These are phyloP conservation scores for Sitodiplosis mosellana DNA, from an alignment of 1,140 invertebrate genomes.

Conservation along the genomic window DNA sequence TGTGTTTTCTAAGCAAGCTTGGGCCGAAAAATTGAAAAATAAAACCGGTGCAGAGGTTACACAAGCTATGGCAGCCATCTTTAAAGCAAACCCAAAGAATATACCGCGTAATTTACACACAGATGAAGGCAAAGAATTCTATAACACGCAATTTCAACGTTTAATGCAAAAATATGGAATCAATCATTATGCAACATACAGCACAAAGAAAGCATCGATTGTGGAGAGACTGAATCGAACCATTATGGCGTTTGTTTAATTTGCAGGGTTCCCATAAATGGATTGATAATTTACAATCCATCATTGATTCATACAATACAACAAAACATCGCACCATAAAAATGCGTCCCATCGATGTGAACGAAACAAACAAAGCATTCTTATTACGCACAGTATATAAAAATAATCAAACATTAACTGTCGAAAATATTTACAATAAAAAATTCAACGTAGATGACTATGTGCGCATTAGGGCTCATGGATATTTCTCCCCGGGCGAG, in stretches of 20 bases:
- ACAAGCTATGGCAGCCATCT: conserved; percentile 15
- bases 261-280: conserved; percentile 23
- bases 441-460: conserved; percentile 15
- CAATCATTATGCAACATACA: conserved; percentile 26
- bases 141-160: conserved; percentile 13
- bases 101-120: conserved; percentile 18
- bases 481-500: too few relatives aligned
- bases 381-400: conserved; percentile 10
- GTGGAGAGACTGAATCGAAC: conserved; percentile 28
- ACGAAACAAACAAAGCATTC: conserved; percentile 11
- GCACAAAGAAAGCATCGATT: conserved; percentile 26
- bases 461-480: too few relatives aligned
- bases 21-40: conserved; percentile 25
- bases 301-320: conserved; percentile 26
- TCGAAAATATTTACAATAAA: too few relatives aligned
- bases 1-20: conserved; percentile 27
- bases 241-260: conserved; percentile 27
- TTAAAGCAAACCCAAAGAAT: conserved; percentile 7
- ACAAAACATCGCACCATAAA: conserved; percentile 24
- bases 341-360: conserved; percentile 21
- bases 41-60: conserved; percentile 22
- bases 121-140: conserved; percentile 18
- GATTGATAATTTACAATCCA: conserved; percentile 17
- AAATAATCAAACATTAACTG: too few relatives aligned
- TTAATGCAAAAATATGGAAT: conserved; percentile 20